Percentiles rank a stretch among this genome's conserved stretches.
phyloP scores from a whole-genome alignment of 2,888 invertebrate species.

The Mactromeris polynyma region DNA sequence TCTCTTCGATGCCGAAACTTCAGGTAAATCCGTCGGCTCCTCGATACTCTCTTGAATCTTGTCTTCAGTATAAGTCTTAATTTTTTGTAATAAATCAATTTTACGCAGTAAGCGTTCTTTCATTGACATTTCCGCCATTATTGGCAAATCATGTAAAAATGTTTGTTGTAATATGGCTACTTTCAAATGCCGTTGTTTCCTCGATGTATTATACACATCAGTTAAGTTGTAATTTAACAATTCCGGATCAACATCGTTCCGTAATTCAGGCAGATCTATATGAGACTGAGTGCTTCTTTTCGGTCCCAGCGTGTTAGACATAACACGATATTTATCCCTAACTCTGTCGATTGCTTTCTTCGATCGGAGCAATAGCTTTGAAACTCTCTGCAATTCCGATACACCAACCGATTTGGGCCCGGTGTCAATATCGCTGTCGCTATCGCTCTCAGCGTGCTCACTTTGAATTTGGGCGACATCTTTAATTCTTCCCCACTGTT shows the following conservation, averaged over 20 bases:
- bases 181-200: slow-evolving; percentile 50
- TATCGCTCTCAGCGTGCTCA: slow-evolving; percentile 21
- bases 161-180: slow-evolving; percentile 55
- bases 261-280: slow-evolving; percentile 24
- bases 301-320: slow-evolving; percentile 11
- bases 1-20: background rate
- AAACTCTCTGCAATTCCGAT: slow-evolving; percentile 44
- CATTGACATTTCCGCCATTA: slow-evolving; percentile 46
- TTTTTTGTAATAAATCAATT: slow-evolving; percentile 53
- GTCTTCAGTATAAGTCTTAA: slow-evolving; percentile 20
- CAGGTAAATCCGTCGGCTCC: background rate
- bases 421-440: background rate
- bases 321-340: slow-evolving; percentile 29
- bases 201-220: slow-evolving; percentile 44
- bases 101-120: slow-evolving; percentile 49
- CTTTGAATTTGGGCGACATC: slow-evolving; percentile 56
- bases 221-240: slow-evolving; percentile 56
- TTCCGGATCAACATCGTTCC: slow-evolving; percentile 20
- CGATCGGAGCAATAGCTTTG: slow-evolving; percentile 54
- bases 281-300: slow-evolving; percentile 5
- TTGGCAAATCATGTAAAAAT: slow-evolving; percentile 58
- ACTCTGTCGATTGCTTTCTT: slow-evolving; percentile 43
- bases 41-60: background rate
- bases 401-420: slow-evolving; percentile 27
- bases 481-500: slow-evolving; percentile 60